Evolutionary conservation across 2,113 vertebrate species (phyloP).

Genomic region (Dipodomys stephensi): DNA sequence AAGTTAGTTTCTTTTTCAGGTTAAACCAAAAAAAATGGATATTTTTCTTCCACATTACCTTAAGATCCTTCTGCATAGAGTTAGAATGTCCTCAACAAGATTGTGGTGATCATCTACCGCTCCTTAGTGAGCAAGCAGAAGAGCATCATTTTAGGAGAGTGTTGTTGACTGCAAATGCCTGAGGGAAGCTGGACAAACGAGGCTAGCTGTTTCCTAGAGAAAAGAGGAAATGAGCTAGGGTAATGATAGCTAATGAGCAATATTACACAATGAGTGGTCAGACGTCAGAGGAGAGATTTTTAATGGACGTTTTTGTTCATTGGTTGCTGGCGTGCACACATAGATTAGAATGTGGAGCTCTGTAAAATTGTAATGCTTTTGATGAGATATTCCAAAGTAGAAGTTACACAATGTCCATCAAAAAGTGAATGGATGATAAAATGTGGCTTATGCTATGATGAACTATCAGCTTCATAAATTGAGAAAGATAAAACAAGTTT

Average conservation of each 20-base stretch:
- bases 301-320: not conserved
- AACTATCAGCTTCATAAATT: not conserved
- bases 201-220: not conserved
- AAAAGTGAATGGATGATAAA: not conserved
- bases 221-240: not conserved
- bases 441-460: not conserved
- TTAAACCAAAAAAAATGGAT: not conserved
- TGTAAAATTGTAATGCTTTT: not conserved
- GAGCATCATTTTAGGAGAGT: not conserved
- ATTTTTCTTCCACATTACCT: not conserved
- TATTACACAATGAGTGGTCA: no score
- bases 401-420: not conserved
- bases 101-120: not conserved
- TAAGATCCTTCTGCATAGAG: not conserved
- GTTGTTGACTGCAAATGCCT: not conserved
- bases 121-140: not conserved
- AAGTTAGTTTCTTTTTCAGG: not conserved
- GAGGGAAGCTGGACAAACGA: not conserved
- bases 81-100: not conserved
- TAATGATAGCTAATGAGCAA: not conserved
- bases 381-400: not conserved
- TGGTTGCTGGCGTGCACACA: not conserved
- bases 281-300: not conserved
- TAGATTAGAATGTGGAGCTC: not conserved
- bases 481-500: not conserved